Evolutionary conservation across 92 coral and sea anemone genomes (phyloP).

Genomic region (Virgularia gustaviana): DNA sequence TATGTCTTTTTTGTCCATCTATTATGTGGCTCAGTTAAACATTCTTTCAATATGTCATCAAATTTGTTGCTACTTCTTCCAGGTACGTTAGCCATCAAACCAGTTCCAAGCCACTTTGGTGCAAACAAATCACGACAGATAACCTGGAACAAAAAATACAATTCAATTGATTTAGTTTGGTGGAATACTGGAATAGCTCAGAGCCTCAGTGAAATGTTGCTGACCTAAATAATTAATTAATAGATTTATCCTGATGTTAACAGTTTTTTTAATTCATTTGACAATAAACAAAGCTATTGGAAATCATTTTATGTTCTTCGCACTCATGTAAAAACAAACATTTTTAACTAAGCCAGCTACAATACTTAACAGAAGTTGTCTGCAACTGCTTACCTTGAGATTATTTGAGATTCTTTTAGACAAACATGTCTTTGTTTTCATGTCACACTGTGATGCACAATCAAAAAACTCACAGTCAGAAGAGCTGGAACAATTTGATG

Average conservation of each 20-base stretch:
- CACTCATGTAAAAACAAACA: neutral
- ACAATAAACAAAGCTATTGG: neutral
- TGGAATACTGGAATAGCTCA: no score
- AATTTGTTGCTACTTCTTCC: conserved; percentile 1
- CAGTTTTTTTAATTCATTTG: no score
- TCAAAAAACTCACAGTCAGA: conserved; percentile 83
- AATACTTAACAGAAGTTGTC: neutral
- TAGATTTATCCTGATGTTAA: no score
- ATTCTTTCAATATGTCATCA: conserved; percentile 27
- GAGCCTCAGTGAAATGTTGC: no score
- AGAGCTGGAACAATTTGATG: conserved; percentile 56
- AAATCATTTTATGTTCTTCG: neutral
- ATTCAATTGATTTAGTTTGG: no score
- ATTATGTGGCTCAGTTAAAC: neutral
- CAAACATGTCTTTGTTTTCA: conserved; percentile 50
- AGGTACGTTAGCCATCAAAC: conserved; percentile 67
- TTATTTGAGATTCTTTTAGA: conserved; percentile 65
- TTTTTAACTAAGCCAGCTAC: no score
- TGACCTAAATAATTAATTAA: no score
- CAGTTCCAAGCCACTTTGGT: conserved; percentile 67
- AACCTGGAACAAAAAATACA: conserved; percentile 26
- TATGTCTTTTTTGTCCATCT: conserved; percentile 34
- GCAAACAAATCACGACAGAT: conserved; percentile 71
- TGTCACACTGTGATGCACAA: conserved; percentile 71
- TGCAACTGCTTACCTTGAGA: conserved; percentile 51